These are phyloP conservation scores for Reinhardtius hippoglossoides DNA, from an alignment of 2,113 vertebrate species.

Conservation along the genomic window DNA sequence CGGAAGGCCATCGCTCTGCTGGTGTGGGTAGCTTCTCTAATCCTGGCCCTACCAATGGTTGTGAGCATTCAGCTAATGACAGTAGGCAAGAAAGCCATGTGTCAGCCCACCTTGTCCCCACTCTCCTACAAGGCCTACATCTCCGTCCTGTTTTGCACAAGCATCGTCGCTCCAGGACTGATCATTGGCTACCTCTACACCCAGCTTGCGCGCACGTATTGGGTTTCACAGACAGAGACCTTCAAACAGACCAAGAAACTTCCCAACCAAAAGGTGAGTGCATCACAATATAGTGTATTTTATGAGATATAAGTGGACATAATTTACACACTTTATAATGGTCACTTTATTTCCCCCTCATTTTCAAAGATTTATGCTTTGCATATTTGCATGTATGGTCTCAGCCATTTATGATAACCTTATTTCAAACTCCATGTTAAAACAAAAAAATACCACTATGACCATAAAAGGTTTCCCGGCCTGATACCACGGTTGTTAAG, in stretches of 20 bases:
- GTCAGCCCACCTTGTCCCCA: constrained; percentile 86
- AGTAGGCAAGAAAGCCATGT: constrained; percentile 86
- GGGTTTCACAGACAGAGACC: constrained; percentile 91
- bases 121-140: constrained; percentile 90
- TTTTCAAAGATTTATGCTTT: background rate
- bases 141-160: constrained; percentile 90
- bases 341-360: background rate
- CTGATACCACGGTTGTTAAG: background rate
- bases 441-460: too few relatives aligned
- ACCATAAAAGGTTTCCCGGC: background rate
- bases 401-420: background rate
- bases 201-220: constrained; percentile 88
- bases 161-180: constrained; percentile 91
- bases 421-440: too few relatives aligned
- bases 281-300: background rate
- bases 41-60: constrained; percentile 91
- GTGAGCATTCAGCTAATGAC: constrained; percentile 88
- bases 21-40: constrained; percentile 88
- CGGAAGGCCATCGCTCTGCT: constrained; percentile 88
- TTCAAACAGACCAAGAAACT: constrained; percentile 92
- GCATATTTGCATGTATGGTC: background rate
- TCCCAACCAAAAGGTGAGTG: constrained; percentile 84
- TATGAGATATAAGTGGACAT: background rate
- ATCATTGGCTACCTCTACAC: constrained; percentile 92
- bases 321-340: background rate